phyloP scores from a whole-genome alignment of 2,113 vertebrate genomes.

The Phyllopteryx taeniolatus region DNA sequence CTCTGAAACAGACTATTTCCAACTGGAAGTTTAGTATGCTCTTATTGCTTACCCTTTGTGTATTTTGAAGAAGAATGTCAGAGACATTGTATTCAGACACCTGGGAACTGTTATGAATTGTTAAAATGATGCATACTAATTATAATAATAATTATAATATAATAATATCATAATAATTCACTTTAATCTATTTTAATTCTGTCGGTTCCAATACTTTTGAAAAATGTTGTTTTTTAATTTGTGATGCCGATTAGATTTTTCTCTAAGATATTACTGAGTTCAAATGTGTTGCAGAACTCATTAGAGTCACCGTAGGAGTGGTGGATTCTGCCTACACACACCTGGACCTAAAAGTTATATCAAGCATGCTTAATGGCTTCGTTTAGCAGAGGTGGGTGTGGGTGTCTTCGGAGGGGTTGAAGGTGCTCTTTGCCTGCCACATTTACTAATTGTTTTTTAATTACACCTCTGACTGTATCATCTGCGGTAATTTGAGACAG shows the following conservation, averaged over 20 bases:
- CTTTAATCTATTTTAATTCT: not conserved
- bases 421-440: conserved; percentile 75
- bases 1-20: no score
- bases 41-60: no score
- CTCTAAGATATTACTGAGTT: not conserved
- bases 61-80: no score
- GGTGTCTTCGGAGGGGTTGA: conserved; percentile 50
- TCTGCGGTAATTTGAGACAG: conserved; percentile 81
- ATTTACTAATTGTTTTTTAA: conserved; percentile 84
- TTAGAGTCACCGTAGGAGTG: conserved; percentile 11
- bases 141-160: no score
- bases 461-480: conserved; percentile 81
- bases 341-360: conserved; percentile 70
- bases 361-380: conserved; percentile 78
- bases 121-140: no score
- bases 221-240: not conserved
- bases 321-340: conserved; percentile 54
- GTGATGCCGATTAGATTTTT: not conserved
- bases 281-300: conserved; percentile 7
- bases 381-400: conserved; percentile 62
- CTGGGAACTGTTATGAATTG: no score
- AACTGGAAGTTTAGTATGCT: no score
- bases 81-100: no score
- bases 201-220: not conserved
- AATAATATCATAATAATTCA: no score